These are phyloP conservation scores for Solea solea DNA, from an alignment of 2,113 vertebrate genomes.

Conservation along the genomic window DNA sequence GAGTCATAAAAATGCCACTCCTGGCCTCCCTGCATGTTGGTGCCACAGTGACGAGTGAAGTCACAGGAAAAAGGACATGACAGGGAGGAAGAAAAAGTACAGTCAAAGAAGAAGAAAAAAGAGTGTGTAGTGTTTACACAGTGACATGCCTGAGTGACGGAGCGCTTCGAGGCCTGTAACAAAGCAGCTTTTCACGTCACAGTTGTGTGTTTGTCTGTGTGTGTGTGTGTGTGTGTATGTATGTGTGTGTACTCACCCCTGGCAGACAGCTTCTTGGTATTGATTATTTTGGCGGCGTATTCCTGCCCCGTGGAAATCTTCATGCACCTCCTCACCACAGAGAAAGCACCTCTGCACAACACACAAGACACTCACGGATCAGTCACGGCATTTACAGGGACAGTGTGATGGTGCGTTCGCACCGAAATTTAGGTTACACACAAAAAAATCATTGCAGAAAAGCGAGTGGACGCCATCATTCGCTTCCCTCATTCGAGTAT, in stretches of 20 bases:
- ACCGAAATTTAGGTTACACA: no score
- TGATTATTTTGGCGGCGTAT: conserved; percentile 98
- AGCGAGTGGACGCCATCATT: no score
- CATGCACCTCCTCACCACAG: conserved; percentile 95
- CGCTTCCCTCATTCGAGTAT: no score
- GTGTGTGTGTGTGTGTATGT: no score
- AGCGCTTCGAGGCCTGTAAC: no score
- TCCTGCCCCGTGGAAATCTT: conserved; percentile 96
- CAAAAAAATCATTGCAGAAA: no score
- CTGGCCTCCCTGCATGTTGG: not conserved
- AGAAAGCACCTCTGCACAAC: conserved; percentile 91
- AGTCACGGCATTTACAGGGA: not conserved
- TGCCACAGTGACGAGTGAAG: conserved; percentile 1
- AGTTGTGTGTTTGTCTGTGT: not conserved
- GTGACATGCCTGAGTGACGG: not conserved
- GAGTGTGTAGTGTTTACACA: not conserved
- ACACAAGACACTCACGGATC: conserved; percentile 28
- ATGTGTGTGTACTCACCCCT: conserved; percentile 84
- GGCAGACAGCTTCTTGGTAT: conserved; percentile 97
- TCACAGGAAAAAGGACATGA: not conserved
- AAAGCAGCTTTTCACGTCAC: not conserved
- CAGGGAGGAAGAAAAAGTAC: fast-evolving
- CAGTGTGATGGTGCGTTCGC: no score
- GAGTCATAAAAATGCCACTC: conserved; percentile 13
- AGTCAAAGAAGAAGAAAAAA: not conserved